Evolutionary conservation across 2,888 invertebrate species (phyloP).

Genomic region (Halictus quadricinctus): DNA sequence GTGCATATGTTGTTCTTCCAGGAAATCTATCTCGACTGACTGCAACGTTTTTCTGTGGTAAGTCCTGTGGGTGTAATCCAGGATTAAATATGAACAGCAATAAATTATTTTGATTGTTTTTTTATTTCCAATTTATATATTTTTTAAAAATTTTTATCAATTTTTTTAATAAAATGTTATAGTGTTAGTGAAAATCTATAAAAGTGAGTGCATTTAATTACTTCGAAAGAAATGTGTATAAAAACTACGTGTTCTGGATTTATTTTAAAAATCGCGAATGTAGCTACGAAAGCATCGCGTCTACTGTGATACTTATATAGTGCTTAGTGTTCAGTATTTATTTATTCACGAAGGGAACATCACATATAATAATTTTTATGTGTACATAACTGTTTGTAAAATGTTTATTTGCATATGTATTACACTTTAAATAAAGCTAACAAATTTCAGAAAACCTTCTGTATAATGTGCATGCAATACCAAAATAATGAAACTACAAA

Average conservation of each 20-base stretch:
- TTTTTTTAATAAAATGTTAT: background rate
- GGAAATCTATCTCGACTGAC: slow-evolving; percentile 42
- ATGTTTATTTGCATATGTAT: background rate
- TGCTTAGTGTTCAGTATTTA: background rate
- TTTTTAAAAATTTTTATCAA: no score
- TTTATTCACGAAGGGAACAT: background rate
- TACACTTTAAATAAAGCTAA: slow-evolving; percentile 3
- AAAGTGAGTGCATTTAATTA: slow-evolving; percentile 9
- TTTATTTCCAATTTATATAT: background rate
- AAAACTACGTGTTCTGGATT: background rate
- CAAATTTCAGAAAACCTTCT: background rate
- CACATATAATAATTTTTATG: background rate
- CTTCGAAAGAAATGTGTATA: background rate
- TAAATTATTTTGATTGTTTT: background rate
- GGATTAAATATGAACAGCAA: background rate
- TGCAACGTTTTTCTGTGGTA: slow-evolving; percentile 45
- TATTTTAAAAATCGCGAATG: background rate
- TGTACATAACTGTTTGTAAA: background rate
- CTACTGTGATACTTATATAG: slow-evolving; percentile 1
- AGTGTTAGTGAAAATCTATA: slow-evolving; percentile 19
- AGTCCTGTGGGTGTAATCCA: slow-evolving; percentile 27
- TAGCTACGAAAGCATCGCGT: background rate
- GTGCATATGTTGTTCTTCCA: slow-evolving; percentile 57
- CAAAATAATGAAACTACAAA: background rate
- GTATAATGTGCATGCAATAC: background rate